Evolutionary conservation across 2,888 invertebrate genomes (phyloP).

Genomic region (Apantesis nais): DNA sequence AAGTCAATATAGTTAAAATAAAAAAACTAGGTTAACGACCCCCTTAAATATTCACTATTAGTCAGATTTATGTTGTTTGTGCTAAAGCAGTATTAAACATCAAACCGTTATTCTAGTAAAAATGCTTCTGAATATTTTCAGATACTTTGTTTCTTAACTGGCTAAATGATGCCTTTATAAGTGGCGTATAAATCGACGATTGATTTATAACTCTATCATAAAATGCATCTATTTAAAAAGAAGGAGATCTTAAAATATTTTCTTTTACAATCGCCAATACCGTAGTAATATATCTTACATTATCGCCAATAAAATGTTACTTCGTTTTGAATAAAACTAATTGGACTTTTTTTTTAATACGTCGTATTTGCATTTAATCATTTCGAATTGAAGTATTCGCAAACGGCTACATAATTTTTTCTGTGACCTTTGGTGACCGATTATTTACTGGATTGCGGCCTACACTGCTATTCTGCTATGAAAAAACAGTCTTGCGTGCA

Average conservation of each 20-base stretch:
- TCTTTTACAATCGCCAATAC: conserved; percentile 6
- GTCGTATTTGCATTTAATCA: background rate
- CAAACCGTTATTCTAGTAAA: conserved; percentile 5
- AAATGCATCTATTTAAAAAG: conserved; percentile 6
- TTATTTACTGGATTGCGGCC: no score
- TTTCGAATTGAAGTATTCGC: conserved; percentile 4
- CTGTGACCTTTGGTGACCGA: no score
- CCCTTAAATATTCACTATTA: conserved; percentile 12
- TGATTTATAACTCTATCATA: conserved; percentile 14
- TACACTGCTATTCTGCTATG: no score
- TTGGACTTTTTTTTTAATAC: conserved; percentile 1
- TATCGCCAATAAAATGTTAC: conserved; percentile 5
- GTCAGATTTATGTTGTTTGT: conserved; percentile 9
- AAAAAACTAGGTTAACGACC: background rate
- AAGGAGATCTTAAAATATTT: background rate
- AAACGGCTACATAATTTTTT: no score
- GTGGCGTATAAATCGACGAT: conserved; percentile 8
- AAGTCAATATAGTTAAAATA: background rate
- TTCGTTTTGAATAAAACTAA: background rate
- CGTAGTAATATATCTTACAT: background rate
- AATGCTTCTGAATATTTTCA: conserved; percentile 7
- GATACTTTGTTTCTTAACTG: conserved; percentile 7
- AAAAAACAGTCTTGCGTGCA: no score
- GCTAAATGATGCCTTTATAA: conserved; percentile 24
- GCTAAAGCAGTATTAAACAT: conserved; percentile 10